phyloP scores from a whole-genome alignment of 2,113 vertebrate genomes.

The Barbus barbus region DNA sequence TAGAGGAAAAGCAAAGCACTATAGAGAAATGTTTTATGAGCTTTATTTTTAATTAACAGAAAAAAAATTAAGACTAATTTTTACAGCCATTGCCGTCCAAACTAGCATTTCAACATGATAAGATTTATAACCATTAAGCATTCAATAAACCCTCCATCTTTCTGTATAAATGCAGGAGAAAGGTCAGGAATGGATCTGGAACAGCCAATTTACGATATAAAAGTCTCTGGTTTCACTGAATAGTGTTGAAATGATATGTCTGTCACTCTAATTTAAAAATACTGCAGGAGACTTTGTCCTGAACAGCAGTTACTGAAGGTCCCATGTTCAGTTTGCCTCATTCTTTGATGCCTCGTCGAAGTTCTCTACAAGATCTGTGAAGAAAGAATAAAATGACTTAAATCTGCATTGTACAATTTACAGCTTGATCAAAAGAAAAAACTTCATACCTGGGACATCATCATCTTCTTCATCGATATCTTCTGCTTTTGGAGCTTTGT shows the following conservation, averaged over 20 bases:
- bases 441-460: slow-evolving; percentile 88
- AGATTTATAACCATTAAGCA: slow-evolving; percentile 63
- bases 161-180: slow-evolving; percentile 83
- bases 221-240: slow-evolving; percentile 68
- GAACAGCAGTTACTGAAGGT: slow-evolving; percentile 58
- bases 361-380: slow-evolving; percentile 96
- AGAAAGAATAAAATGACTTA: neutral
- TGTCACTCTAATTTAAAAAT: slow-evolving; percentile 79
- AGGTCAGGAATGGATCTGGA: slow-evolving; percentile 81
- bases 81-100: slow-evolving; percentile 76
- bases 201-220: slow-evolving; percentile 89
- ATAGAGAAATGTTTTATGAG: slow-evolving; percentile 66
- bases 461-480: slow-evolving; percentile 98
- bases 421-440: neutral
- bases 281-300: slow-evolving; percentile 72
- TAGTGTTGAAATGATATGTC: slow-evolving; percentile 63
- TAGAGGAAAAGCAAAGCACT: slow-evolving; percentile 54
- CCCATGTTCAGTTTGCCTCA: slow-evolving; percentile 85
- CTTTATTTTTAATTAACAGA: slow-evolving; percentile 82
- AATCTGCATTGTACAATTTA: neutral
- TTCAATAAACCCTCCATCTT: slow-evolving; percentile 21
- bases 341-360: slow-evolving; percentile 99
- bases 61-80: slow-evolving; percentile 78
- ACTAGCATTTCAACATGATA: slow-evolving; percentile 59
- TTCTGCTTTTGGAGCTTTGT: slow-evolving; percentile 94